Conservation (phyloP, 1,140 invertebrate genomes). For the Bombus affinis region DNA sequence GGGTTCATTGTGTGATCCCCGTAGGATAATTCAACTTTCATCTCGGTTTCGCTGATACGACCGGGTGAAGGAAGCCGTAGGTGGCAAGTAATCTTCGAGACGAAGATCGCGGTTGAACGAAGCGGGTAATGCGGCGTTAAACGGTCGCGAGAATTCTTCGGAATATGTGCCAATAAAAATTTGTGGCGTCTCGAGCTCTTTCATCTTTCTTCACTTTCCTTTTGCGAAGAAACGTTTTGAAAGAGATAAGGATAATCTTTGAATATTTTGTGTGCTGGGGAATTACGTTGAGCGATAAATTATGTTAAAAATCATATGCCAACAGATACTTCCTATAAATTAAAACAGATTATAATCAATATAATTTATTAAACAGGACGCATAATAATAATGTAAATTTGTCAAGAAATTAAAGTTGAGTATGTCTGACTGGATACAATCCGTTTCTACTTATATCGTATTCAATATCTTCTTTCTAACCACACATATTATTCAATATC, state of each 20-base stretch:
- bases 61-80: conserved; percentile 1
- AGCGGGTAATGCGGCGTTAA: not conserved
- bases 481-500: no score
- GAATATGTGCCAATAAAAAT: conserved; percentile 10
- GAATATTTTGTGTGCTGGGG: not conserved
- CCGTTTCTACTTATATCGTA: no score
- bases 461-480: no score
- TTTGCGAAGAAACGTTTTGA: not conserved
- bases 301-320: no score
- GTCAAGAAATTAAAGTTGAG: no score
- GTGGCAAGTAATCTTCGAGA: conserved; percentile 20
- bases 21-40: conserved; percentile 31
- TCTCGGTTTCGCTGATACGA: conserved; percentile 38
- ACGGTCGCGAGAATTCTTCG: not conserved
- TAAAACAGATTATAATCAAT: no score
- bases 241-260: not conserved
- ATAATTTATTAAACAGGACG: no score
- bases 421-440: no score
- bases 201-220: no score
- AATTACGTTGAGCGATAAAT: not conserved
- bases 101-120: not conserved
- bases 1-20: conserved; percentile 33
- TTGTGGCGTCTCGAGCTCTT: not conserved
- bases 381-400: no score
- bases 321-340: no score